Conservation (phyloP, 2,113 vertebrate genomes). For the Mohoua ochrocephala region DNA sequence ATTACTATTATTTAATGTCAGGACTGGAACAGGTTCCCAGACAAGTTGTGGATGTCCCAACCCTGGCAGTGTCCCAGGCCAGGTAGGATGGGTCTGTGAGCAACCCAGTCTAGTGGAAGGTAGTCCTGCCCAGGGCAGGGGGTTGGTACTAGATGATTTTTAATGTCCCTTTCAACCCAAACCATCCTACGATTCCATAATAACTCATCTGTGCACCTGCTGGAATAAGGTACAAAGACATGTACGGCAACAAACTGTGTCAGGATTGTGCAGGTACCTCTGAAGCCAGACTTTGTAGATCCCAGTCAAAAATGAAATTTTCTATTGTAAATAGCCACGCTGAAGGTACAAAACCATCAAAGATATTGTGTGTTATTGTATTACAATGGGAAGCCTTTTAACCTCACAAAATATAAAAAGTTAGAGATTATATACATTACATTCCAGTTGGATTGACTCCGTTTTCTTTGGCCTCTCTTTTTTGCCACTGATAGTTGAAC, state of each 20-base stretch:
- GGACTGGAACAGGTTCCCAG: background rate
- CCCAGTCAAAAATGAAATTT: background rate
- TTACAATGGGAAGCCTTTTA: background rate
- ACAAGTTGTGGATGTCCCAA: background rate
- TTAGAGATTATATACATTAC: background rate
- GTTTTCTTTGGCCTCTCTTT: background rate
- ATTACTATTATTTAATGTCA: background rate
- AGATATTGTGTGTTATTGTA: background rate
- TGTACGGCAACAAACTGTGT: background rate
- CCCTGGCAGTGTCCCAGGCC: background rate
- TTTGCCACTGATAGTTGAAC: background rate
- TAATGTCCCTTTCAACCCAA: background rate
- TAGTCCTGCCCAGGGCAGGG: background rate
- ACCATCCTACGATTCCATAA: background rate
- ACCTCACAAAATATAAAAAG: background rate
- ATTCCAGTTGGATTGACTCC: background rate
- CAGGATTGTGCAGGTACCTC: background rate
- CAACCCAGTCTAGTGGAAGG: background rate
- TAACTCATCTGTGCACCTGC: background rate
- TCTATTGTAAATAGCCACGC: background rate
- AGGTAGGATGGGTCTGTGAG: background rate
- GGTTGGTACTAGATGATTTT: background rate
- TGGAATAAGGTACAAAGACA: background rate
- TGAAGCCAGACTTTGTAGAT: background rate
- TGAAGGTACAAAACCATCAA: background rate